These are phyloP conservation scores for Tolmerus cingulatus DNA, from an alignment of 2,888 invertebrate species.

Conservation along the genomic window DNA sequence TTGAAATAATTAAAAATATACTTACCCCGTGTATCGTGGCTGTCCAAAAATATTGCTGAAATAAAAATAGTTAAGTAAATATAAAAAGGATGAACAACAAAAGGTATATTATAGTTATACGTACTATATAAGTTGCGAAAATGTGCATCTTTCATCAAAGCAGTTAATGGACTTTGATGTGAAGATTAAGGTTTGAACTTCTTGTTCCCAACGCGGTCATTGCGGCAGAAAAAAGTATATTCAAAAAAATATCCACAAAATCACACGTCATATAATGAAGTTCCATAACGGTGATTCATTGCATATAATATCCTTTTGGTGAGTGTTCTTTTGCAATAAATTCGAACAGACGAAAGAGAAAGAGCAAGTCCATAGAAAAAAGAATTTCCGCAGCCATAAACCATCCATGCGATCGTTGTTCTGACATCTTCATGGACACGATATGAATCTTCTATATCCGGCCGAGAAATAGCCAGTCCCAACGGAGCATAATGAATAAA, in stretches of 20 bases:
- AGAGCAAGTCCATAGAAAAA: slow-evolving; percentile 10
- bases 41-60: no score
- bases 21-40: no score
- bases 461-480: slow-evolving; percentile 35
- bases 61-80: no score
- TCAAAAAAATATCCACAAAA: not conserved
- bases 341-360: slow-evolving; percentile 16
- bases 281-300: slow-evolving; percentile 31
- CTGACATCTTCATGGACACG: slow-evolving; percentile 39
- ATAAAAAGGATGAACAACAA: no score
- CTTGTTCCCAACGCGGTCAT: not conserved
- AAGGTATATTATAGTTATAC: no score
- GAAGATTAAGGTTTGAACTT: not conserved
- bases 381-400: slow-evolving; percentile 35
- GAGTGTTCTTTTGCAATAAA: slow-evolving; percentile 5
- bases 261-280: not conserved
- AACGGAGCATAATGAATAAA: slow-evolving; percentile 37
- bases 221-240: not conserved
- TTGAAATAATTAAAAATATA: no score
- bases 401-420: slow-evolving; percentile 35
- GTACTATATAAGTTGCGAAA: not conserved
- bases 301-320: slow-evolving; percentile 31
- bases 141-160: not conserved
- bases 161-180: not conserved
- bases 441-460: slow-evolving; percentile 49